Evolutionary conservation across 2,797 vertebrate genomes (phyloP).

Genomic region (Macroramphosus scolopax): DNA sequence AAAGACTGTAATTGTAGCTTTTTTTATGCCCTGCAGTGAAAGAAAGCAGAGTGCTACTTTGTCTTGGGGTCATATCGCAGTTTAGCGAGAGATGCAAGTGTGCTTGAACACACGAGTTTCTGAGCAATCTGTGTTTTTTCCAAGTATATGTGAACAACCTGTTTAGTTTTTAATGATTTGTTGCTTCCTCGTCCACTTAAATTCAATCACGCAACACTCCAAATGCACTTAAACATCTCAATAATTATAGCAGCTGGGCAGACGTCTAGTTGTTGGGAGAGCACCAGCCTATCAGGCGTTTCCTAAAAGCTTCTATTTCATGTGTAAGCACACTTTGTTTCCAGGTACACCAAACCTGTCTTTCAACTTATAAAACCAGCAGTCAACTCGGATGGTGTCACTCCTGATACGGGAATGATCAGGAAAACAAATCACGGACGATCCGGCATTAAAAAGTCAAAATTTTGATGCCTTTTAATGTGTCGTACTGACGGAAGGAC

Average conservation of each 20-base stretch:
- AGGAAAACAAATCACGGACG: conserved; percentile 27
- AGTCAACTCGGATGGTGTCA: no score
- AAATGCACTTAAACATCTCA: no score
- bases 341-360: no score
- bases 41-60: conserved; percentile 3
- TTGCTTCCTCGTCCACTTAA: not conserved
- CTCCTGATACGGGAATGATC: no score
- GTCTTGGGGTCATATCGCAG: conserved; percentile 24
- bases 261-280: no score
- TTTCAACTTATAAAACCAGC: no score
- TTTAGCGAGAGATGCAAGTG: conserved; percentile 9
- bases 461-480: conserved; percentile 31
- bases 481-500: conserved; percentile 26
- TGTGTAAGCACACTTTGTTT: no score
- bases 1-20: conserved; percentile 22
- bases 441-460: conserved; percentile 23
- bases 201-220: not conserved
- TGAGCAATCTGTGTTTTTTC: conserved; percentile 1
- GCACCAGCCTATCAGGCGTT: no score
- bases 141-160: no score
- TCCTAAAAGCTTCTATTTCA: no score
- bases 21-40: conserved; percentile 36
- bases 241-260: no score
- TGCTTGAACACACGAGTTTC: conserved; percentile 8
- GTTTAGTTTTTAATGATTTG: not conserved